A percentile compares a stretch with the other conserved stretches of the same genome.
These are phyloP conservation scores for Scaptomyza caliginosa DNA, from an alignment of 2,888 invertebrate species.

Conservation along the genomic window DNA sequence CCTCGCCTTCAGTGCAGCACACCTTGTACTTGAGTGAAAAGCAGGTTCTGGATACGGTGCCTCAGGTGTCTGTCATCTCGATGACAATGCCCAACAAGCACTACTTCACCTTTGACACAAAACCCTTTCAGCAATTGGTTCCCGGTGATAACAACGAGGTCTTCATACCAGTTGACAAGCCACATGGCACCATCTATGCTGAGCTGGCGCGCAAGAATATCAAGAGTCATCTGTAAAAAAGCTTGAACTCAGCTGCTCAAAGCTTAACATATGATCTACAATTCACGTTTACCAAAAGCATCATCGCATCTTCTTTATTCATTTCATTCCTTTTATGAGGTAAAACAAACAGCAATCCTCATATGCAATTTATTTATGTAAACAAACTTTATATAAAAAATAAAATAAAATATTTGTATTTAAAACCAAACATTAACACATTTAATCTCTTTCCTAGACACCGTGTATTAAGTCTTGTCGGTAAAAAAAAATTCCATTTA, in stretches of 20 bases:
- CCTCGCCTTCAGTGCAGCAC: conserved; percentile 92
- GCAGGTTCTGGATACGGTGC: conserved; percentile 88
- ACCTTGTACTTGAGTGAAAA: conserved; percentile 90
- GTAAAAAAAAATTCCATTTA: not conserved
- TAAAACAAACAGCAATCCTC: no score
- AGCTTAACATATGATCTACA: not conserved
- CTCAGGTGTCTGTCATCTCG: conserved; percentile 89
- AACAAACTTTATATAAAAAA: not conserved
- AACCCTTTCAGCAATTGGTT: conserved; percentile 88
- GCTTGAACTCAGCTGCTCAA: not conserved
- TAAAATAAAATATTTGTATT: not conserved
- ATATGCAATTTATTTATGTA: not conserved
- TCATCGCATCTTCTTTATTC: not conserved
- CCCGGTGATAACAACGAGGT: conserved; percentile 88
- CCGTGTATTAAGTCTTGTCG: not conserved
- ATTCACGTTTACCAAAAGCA: not conserved
- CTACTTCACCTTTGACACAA: conserved; percentile 90
- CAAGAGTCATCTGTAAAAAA: conserved; percentile 74
- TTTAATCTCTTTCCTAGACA: not conserved
- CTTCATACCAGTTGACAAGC: conserved; percentile 91
- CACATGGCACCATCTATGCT: conserved; percentile 90
- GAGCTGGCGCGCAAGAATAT: conserved; percentile 86
- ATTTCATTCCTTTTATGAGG: no score
- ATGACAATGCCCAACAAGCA: conserved; percentile 94
- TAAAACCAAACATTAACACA: not conserved